Conservation (phyloP, 1,140 invertebrate species). For the Drosophila suzukii region DNA sequence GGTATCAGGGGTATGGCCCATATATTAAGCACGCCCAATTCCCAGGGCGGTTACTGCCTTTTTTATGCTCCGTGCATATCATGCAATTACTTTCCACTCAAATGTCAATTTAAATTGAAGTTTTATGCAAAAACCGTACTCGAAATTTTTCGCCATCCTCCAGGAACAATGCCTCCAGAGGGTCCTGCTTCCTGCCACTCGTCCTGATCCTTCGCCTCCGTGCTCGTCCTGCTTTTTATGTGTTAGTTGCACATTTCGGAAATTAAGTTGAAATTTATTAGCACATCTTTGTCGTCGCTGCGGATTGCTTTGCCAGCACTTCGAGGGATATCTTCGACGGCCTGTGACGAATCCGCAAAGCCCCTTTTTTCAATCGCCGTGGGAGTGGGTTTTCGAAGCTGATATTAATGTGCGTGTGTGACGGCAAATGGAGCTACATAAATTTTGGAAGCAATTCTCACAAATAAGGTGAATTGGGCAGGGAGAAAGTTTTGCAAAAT, state of each 20-base stretch:
- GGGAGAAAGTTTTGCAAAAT: constrained; percentile 23
- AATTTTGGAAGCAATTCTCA: constrained; percentile 36
- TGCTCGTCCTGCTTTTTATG: constrained; percentile 65
- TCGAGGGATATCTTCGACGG: constrained; percentile 35
- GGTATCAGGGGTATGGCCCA: constrained; percentile 22
- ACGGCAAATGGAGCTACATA: constrained; percentile 44
- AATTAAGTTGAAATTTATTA: constrained; percentile 83
- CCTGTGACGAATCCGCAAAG: constrained; percentile 52
- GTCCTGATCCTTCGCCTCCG: constrained; percentile 13
- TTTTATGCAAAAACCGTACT: constrained; percentile 82
- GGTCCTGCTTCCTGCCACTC: constrained; percentile 8
- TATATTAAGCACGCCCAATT: constrained; percentile 74
- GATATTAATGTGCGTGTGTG: constrained; percentile 53
- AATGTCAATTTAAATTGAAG: constrained; percentile 83
- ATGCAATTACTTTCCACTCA: constrained; percentile 82
- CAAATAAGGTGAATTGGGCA: constrained; percentile 34
- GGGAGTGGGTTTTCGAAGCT: constrained; percentile 6
- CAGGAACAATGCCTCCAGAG: constrained; percentile 28
- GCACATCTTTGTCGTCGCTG: constrained; percentile 79
- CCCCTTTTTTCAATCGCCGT: constrained; percentile 39
- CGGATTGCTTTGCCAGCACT: constrained; percentile 70
- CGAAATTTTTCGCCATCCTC: constrained; percentile 60
- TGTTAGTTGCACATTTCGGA: constrained; percentile 82
- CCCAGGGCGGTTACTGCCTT: constrained; percentile 60
- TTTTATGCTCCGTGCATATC: constrained; percentile 77